phyloP scores from a whole-genome alignment of 2,113 vertebrate genomes.

The Microcebus ravelobensis region DNA sequence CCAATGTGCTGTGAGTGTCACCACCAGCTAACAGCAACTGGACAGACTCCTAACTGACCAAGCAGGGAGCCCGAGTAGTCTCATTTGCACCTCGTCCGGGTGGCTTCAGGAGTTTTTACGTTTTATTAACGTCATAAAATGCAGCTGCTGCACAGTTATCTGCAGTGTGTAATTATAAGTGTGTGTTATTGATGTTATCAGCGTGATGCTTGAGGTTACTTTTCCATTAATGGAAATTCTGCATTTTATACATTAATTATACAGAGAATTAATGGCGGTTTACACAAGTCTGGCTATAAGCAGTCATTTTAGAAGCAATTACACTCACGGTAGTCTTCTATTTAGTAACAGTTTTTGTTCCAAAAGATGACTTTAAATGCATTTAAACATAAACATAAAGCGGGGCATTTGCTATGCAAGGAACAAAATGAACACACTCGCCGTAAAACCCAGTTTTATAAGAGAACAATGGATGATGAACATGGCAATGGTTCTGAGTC shows the following conservation, averaged over 20 bases:
- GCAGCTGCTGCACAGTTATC: not conserved
- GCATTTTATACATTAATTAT: constrained; percentile 52
- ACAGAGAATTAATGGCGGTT: constrained; percentile 59
- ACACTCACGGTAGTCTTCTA: not conserved
- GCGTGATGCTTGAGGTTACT: constrained; percentile 41
- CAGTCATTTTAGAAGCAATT: constrained; percentile 8
- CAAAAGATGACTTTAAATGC: constrained; percentile 3
- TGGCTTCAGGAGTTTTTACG: not conserved
- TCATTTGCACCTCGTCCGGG: accelerated
- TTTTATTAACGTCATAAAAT: constrained; percentile 65
- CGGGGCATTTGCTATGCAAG: not conserved
- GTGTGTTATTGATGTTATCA: not conserved
- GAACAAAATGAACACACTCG: not conserved
- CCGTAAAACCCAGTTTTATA: not conserved
- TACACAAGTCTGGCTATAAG: not conserved
- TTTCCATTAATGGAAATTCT: constrained; percentile 56
- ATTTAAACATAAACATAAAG: not conserved
- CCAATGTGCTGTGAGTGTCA: accelerated
- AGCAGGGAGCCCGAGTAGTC: not conserved
- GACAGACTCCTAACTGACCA: not conserved
- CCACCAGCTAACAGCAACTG: not conserved
- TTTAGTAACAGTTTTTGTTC: constrained; percentile 3
- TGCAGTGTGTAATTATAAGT: constrained; percentile 32
- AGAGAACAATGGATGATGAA: not conserved
- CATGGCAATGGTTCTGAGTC: accelerated